Conservation (phyloP, 2,888 invertebrate genomes). For the Exocentrus adspersus region DNA sequence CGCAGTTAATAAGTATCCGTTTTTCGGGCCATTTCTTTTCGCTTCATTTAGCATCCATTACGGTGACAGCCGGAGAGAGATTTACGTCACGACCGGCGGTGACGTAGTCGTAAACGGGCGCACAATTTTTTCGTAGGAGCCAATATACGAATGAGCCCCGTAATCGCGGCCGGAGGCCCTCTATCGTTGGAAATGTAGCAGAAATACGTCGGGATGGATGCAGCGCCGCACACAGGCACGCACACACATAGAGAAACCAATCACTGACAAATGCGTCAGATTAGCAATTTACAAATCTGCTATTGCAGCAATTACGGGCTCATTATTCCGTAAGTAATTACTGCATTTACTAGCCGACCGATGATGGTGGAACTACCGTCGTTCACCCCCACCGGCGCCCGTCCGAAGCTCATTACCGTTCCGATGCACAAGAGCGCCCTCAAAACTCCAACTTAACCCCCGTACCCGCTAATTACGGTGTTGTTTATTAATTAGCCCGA, state of each 20-base stretch:
- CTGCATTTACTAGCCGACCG: too few relatives aligned
- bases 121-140: too few relatives aligned
- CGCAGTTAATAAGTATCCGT: slow-evolving; percentile 6
- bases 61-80: not conserved
- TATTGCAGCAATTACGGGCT: slow-evolving; percentile 64
- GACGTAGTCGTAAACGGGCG: too few relatives aligned
- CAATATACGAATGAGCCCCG: too few relatives aligned
- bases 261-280: slow-evolving; percentile 63
- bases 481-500: not conserved
- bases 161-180: not conserved
- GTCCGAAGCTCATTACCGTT: slow-evolving; percentile 33
- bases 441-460: slow-evolving; percentile 19
- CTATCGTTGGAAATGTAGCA: slow-evolving; percentile 34
- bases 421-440: slow-evolving; percentile 37
- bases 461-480: not conserved
- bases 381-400: slow-evolving; percentile 31
- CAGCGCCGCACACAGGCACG: slow-evolving; percentile 39
- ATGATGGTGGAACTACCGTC: slow-evolving; percentile 34
- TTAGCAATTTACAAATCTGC: slow-evolving; percentile 66
- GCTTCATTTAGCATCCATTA: not conserved
- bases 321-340: slow-evolving; percentile 65
- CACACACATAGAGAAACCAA: slow-evolving; percentile 54
- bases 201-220: slow-evolving; percentile 42
- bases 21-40: not conserved
- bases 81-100: not conserved